Evolutionary conservation across 2,113 vertebrate genomes (phyloP).

Genomic region (Scartelaos histophorus): DNA sequence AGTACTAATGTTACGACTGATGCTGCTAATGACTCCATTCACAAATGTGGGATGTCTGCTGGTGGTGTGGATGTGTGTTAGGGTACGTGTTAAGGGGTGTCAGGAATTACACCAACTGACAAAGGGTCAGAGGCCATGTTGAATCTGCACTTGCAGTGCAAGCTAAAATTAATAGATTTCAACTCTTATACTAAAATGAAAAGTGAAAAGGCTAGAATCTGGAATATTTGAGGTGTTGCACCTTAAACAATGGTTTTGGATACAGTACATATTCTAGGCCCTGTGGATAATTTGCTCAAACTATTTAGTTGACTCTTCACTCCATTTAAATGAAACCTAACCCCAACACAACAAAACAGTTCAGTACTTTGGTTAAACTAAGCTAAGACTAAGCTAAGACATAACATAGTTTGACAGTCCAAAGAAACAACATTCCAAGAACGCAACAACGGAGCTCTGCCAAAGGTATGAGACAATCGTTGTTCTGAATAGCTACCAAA

Average conservation of each 20-base stretch:
- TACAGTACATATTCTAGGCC: too few relatives aligned
- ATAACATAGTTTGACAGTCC: not conserved
- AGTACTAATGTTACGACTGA: slow-evolving; percentile 48
- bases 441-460: too few relatives aligned
- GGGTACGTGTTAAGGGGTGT: too few relatives aligned
- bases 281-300: too few relatives aligned
- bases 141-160: not conserved
- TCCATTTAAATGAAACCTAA: not conserved
- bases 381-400: not conserved
- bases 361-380: not conserved
- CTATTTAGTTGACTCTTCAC: not conserved
- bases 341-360: not conserved
- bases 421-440: too few relatives aligned
- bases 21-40: slow-evolving; percentile 28
- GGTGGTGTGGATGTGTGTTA: not conserved
- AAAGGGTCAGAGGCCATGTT: not conserved
- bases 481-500: too few relatives aligned
- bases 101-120: too few relatives aligned
- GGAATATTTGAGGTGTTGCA: not conserved
- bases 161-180: not conserved
- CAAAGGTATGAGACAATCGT: too few relatives aligned
- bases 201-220: not conserved
- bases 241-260: too few relatives aligned
- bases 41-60: slow-evolving; percentile 8
- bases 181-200: not conserved